Percentiles rank a stretch among this genome's conserved stretches.
Conservation (phyloP, 2,113 vertebrate species). For the Prunella himalayana region DNA sequence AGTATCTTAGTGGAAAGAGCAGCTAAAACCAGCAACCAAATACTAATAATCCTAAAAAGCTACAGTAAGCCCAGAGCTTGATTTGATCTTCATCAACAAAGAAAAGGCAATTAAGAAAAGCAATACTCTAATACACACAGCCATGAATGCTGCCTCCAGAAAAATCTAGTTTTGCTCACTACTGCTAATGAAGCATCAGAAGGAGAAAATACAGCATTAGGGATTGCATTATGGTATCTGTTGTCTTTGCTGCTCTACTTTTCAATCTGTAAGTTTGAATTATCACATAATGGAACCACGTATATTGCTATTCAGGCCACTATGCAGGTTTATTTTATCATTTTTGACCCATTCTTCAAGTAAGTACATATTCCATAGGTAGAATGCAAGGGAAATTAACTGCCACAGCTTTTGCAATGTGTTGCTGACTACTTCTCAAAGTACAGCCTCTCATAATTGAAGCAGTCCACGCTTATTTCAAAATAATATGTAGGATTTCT, state of each 20-base stretch:
- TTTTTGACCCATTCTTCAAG: not conserved
- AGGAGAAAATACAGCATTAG: not conserved
- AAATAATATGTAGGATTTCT: too few relatives aligned
- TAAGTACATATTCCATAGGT: not conserved
- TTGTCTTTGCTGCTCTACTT: not conserved
- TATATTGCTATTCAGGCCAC: not conserved
- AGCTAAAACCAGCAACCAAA: not conserved
- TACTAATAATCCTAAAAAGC: not conserved
- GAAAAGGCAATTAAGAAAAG: conserved; percentile 8
- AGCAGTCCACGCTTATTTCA: not conserved
- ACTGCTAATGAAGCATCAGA: not conserved
- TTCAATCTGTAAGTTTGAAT: not conserved
- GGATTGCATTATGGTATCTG: not conserved
- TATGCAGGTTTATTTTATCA: rapidly evolving
- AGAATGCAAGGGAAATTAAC: not conserved
- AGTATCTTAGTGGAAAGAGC: not conserved
- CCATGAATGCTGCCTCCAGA: conserved; percentile 1
- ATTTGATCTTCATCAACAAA: conserved; percentile 9
- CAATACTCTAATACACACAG: not conserved
- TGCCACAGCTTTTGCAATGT: not conserved
- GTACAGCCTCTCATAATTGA: not conserved
- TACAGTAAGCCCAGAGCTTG: not conserved
- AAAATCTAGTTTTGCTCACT: not conserved
- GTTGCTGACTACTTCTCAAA: not conserved
- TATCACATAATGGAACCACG: not conserved